These are phyloP conservation scores for Candidula unifasciata DNA, from an alignment of 2,888 invertebrate genomes.

Conservation along the genomic window DNA sequence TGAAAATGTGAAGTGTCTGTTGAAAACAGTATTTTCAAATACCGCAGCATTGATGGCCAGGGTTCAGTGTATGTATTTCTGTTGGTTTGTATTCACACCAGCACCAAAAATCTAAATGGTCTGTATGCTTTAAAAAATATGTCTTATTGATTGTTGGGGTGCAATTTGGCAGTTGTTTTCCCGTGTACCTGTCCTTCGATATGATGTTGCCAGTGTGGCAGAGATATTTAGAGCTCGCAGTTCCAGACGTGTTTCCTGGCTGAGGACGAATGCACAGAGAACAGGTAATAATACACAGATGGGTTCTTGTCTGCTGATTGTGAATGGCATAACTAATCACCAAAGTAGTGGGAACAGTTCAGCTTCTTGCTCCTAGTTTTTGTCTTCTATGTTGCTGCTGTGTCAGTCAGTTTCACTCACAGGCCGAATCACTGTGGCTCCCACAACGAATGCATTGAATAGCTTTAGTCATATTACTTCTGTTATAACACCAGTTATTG, in stretches of 20 bases:
- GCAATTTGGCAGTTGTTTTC: constrained; percentile 33
- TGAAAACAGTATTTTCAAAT: too few relatives aligned
- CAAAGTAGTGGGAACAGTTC: too few relatives aligned
- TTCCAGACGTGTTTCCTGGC: constrained; percentile 42
- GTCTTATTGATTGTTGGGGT: not conserved
- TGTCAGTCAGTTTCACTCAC: too few relatives aligned
- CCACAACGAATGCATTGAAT: not conserved
- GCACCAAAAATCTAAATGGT: not conserved
- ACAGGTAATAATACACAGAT: constrained; percentile 27
- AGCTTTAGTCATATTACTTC: constrained; percentile 1
- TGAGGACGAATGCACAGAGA: constrained; percentile 42
- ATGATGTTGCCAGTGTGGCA: constrained; percentile 22
- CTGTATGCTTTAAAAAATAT: not conserved
- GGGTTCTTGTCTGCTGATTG: not conserved
- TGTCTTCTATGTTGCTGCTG: too few relatives aligned
- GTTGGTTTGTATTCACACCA: not conserved
- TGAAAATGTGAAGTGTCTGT: too few relatives aligned
- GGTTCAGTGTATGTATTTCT: not conserved
- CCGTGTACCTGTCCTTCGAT: constrained; percentile 43
- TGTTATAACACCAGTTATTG: constrained; percentile 33
- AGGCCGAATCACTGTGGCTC: not conserved
- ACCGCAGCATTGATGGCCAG: too few relatives aligned
- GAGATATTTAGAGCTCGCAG: constrained; percentile 44
- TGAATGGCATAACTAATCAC: too few relatives aligned
- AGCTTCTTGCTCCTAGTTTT: too few relatives aligned